Evolutionary conservation across 2,888 invertebrate genomes (phyloP).

Genomic region (Cerceris ruficornis): DNA sequence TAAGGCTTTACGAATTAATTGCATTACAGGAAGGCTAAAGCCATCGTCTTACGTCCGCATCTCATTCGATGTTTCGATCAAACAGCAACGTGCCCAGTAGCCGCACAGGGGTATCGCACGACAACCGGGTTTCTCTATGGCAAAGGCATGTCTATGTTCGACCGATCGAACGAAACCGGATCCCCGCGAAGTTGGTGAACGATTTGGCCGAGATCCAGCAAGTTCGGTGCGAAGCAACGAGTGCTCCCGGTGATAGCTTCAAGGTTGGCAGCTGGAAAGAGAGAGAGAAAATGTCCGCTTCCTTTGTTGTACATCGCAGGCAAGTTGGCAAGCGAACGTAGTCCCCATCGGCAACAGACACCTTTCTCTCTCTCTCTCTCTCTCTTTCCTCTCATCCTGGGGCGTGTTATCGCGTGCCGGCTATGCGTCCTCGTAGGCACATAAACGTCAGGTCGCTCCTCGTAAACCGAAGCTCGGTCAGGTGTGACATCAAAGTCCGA

Average conservation of each 20-base stretch:
- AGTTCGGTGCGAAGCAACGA: conserved; percentile 21
- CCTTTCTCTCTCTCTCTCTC: conserved; percentile 16
- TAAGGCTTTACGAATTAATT: too few relatives aligned
- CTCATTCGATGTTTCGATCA: too few relatives aligned
- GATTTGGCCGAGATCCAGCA: conserved; percentile 40
- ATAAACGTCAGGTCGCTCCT: conserved; percentile 31
- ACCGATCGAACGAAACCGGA: conserved; percentile 15
- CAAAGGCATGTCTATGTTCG: not conserved
- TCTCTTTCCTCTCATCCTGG: conserved; percentile 6
- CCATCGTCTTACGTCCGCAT: too few relatives aligned
- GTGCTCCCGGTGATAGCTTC: conserved; percentile 22
- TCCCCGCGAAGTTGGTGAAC: conserved; percentile 3
- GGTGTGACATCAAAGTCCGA: conserved; percentile 47
- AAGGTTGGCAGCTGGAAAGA: conserved; percentile 31
- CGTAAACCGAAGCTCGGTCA: conserved; percentile 37
- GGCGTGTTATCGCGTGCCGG: conserved; percentile 32
- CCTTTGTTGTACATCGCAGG: conserved; percentile 23
- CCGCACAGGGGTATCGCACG: not conserved
- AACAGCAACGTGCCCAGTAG: too few relatives aligned
- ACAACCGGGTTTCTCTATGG: not conserved
- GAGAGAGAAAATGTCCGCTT: conserved; percentile 21
- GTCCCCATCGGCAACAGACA: conserved; percentile 19
- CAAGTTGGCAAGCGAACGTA: conserved; percentile 47
- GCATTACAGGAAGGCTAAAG: too few relatives aligned
- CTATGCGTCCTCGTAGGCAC: conserved; percentile 14